phyloP scores from a whole-genome alignment of 2,797 vertebrate genomes.

The Sardinella longiceps region DNA sequence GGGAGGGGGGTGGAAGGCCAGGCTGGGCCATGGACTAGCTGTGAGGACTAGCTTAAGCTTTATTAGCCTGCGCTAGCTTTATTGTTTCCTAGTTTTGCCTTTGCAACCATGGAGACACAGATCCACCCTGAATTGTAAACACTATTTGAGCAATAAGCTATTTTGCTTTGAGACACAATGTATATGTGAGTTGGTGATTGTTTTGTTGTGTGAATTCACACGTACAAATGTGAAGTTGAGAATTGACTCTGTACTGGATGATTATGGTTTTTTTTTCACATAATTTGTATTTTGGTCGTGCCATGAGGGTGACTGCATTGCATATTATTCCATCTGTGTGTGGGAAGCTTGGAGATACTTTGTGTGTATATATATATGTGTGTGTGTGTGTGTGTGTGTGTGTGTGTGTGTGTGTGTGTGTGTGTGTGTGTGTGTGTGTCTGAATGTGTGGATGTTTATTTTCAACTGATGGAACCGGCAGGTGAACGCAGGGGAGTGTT shows the following conservation, averaged over 20 bases:
- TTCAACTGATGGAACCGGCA: constrained; percentile 4
- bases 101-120: background rate
- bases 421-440: constrained; percentile 1
- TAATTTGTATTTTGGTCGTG: background rate
- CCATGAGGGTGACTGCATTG: background rate
- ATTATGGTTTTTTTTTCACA: background rate
- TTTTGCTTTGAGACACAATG: background rate
- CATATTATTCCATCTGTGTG: background rate
- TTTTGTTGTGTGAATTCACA: background rate
- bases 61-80: background rate
- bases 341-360: background rate
- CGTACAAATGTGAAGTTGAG: background rate
- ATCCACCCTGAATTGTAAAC: background rate
- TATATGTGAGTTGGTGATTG: background rate
- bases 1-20: constrained; percentile 39
- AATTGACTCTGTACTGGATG: background rate
- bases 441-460: background rate
- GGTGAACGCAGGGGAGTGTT: constrained; percentile 7
- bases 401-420: background rate
- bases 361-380: background rate
- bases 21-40: constrained; percentile 11
- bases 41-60: too few relatives aligned
- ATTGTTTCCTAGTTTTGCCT: background rate
- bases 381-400: background rate
- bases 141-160: background rate